Conservation (phyloP, 2,113 vertebrate genomes). For the Nanorana parkeri region DNA sequence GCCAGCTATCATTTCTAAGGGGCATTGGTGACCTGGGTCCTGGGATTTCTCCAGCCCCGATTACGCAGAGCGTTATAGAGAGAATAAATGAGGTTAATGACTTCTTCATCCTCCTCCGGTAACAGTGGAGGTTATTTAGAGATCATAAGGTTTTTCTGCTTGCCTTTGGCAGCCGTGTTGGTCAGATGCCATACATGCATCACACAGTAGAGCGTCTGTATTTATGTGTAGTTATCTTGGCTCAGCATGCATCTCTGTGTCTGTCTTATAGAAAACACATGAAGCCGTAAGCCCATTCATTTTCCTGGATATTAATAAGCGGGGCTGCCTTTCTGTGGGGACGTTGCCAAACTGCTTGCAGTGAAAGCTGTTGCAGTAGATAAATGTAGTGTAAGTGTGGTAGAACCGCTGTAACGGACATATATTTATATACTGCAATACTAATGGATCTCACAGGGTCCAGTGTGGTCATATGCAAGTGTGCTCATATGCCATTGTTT, state of each 20-base stretch:
- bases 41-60: too few relatives aligned
- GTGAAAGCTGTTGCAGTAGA: neutral
- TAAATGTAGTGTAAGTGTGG: neutral
- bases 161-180: neutral
- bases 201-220: neutral
- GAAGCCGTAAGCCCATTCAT: neutral
- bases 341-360: neutral
- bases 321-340: neutral
- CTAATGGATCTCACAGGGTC: too few relatives aligned
- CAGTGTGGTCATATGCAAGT: neutral
- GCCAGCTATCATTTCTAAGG: too few relatives aligned
- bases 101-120: neutral
- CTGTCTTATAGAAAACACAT: constrained; percentile 20
- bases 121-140: neutral
- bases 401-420: neutral
- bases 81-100: neutral
- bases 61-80: neutral
- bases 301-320: neutral
- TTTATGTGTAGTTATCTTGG: neutral
- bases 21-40: too few relatives aligned
- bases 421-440: constrained; percentile 4
- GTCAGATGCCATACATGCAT: neutral
- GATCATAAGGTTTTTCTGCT: neutral
- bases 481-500: neutral
- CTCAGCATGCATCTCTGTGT: neutral